These are phyloP conservation scores for Lucinisca nassula DNA, from an alignment of 2,888 invertebrate genomes.

Conservation along the genomic window DNA sequence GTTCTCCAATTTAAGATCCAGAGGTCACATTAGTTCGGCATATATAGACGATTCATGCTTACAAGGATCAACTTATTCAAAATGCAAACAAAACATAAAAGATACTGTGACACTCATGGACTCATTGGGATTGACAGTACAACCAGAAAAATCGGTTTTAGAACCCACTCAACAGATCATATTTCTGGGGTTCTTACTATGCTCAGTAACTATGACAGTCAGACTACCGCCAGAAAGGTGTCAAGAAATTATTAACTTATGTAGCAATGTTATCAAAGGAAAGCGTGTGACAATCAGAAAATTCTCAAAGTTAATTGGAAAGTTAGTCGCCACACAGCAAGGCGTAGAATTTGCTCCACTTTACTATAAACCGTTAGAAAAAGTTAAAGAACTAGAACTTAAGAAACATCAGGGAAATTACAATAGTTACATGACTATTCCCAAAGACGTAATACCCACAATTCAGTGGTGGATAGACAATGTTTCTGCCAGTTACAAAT, in stretches of 20 bases:
- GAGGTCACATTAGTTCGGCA: conserved; percentile 29
- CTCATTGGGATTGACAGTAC: conserved; percentile 57
- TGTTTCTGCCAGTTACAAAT: conserved; percentile 16
- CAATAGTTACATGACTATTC: conserved; percentile 34
- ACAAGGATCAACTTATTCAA: conserved; percentile 18
- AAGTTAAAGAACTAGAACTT: conserved; percentile 32
- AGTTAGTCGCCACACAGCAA: conserved; percentile 52
- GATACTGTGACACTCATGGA: conserved; percentile 47
- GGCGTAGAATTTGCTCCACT: conserved; percentile 58
- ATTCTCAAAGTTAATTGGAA: conserved; percentile 53
- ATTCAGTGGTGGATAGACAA: conserved; percentile 60
- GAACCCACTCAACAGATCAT: conserved; percentile 47
- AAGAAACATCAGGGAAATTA: conserved; percentile 55
- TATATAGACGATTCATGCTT: conserved; percentile 62
- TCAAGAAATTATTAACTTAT: conserved; percentile 23
- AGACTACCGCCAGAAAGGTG: conserved; percentile 17
- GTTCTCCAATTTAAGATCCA: conserved; percentile 10
- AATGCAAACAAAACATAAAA: conserved; percentile 22
- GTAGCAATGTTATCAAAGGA: background rate
- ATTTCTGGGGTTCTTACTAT: too few relatives aligned
- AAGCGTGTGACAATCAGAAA: conserved; percentile 33
- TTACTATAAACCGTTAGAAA: conserved; percentile 51
- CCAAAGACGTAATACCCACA: background rate
- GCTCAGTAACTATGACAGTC: conserved; percentile 40
- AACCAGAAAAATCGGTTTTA: conserved; percentile 60